Evolutionary conservation across 2,797 vertebrate genomes (phyloP).

Genomic region (Sylvia borin): DNA sequence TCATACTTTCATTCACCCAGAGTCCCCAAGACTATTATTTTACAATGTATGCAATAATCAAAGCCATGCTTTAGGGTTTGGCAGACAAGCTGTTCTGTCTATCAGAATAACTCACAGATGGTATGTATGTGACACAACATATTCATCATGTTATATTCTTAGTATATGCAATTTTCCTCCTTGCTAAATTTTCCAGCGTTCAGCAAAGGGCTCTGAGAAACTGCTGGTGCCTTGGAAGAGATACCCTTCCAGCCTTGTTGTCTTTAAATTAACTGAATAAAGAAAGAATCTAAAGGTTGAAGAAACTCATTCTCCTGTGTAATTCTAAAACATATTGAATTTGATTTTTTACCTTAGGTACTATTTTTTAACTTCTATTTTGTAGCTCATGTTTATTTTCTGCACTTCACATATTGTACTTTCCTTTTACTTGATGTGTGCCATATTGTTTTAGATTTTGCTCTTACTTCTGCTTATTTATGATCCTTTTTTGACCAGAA

Average conservation of each 20-base stretch:
- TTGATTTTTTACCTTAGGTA: slow-evolving; percentile 56
- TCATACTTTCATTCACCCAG: slow-evolving; percentile 26
- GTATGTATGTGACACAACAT: slow-evolving; percentile 75
- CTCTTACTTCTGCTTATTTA: slow-evolving; percentile 75
- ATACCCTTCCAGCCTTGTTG: slow-evolving; percentile 41
- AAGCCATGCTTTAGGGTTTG: slow-evolving; percentile 62
- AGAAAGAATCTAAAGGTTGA: slow-evolving; percentile 52
- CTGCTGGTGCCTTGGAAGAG: slow-evolving; percentile 53
- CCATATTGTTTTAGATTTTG: slow-evolving; percentile 47
- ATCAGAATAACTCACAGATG: slow-evolving; percentile 75
- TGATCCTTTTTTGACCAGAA: slow-evolving; percentile 66
- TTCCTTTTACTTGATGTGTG: slow-evolving; percentile 46
- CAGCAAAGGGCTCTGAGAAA: slow-evolving; percentile 53
- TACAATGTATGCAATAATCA: slow-evolving; percentile 49
- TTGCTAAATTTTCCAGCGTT: slow-evolving; percentile 57
- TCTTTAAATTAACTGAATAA: slow-evolving; percentile 51
- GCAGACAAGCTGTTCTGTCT: slow-evolving; percentile 74
- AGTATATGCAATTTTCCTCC: slow-evolving; percentile 64
- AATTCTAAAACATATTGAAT: slow-evolving; percentile 58
- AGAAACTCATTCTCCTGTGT: slow-evolving; percentile 49
- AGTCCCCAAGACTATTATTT: slow-evolving; percentile 53
- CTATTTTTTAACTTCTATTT: slow-evolving; percentile 60
- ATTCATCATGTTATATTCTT: slow-evolving; percentile 75
- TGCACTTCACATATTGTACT: slow-evolving; percentile 46
- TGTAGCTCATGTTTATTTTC: slow-evolving; percentile 43